phyloP scores from a whole-genome alignment of 1,140 invertebrate genomes.

The Solenopsis fugax region DNA sequence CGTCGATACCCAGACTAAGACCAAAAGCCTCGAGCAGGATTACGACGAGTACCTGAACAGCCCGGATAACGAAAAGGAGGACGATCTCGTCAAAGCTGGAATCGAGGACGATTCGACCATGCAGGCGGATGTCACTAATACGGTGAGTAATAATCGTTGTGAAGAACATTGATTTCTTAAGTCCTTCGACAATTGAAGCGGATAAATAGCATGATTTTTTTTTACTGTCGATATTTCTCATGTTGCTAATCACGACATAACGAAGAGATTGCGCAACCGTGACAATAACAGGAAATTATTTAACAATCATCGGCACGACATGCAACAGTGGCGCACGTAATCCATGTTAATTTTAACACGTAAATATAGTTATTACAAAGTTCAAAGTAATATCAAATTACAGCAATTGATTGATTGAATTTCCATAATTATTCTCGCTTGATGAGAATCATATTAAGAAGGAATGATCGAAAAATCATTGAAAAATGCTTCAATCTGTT shows the following conservation, averaged over 20 bases:
- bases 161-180: slow-evolving; percentile 17
- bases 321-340: neutral
- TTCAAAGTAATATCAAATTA: neutral
- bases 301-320: neutral
- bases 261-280: neutral
- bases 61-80: slow-evolving; percentile 79
- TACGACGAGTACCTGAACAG: slow-evolving; percentile 80
- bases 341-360: neutral
- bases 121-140: slow-evolving; percentile 79
- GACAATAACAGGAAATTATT: slow-evolving; percentile 2
- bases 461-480: no score
- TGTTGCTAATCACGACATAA: neutral
- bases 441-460: neutral
- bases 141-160: slow-evolving; percentile 72
- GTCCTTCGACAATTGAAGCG: neutral
- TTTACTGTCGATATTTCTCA: neutral
- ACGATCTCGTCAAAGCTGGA: slow-evolving; percentile 71
- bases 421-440: neutral
- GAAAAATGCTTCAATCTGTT: no score
- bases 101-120: slow-evolving; percentile 71
- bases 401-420: neutral
- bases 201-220: neutral
- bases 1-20: slow-evolving; percentile 60
- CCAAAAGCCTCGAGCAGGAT: slow-evolving; percentile 80
- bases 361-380: neutral